Conservation (phyloP, 2,797 vertebrate genomes). For the Phalloptychus januarius region DNA sequence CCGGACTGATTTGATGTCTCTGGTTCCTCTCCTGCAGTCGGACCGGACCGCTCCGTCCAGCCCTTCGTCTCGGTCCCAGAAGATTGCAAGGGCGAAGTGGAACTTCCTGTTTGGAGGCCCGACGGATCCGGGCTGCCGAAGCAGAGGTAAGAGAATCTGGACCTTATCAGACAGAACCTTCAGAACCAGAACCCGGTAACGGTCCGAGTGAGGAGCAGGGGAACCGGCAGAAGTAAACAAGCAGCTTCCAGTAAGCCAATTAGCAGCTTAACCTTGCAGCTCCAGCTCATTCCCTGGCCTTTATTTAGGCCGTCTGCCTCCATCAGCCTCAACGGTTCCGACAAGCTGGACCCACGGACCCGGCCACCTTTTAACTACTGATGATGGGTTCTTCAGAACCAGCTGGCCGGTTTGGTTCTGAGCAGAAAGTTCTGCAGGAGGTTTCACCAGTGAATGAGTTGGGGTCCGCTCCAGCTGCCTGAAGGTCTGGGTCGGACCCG, state of each 20-base stretch:
- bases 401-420: not conserved
- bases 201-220: not conserved
- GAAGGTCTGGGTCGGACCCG: not conserved
- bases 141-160: slow-evolving; percentile 59
- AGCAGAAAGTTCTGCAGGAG: not conserved
- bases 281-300: slow-evolving; percentile 25
- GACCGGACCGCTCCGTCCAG: slow-evolving; percentile 64
- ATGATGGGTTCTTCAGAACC: not conserved
- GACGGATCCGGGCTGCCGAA: slow-evolving; percentile 41
- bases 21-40: slow-evolving; percentile 70
- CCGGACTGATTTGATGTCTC: not conserved
- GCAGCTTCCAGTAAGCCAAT: slow-evolving; percentile 69
- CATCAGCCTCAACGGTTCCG: not conserved
- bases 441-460: not conserved
- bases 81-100: slow-evolving; percentile 94
- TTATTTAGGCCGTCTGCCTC: not conserved
- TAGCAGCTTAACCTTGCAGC: slow-evolving; percentile 54
- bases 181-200: not conserved
- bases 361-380: not conserved
- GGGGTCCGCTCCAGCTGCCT: not conserved
- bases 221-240: slow-evolving; percentile 52
- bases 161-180: not conserved
- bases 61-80: slow-evolving; percentile 83
- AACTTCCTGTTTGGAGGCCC: slow-evolving; percentile 92
- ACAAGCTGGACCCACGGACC: not conserved